Percentiles rank a stretch among this genome's conserved stretches.
phyloP scores from a whole-genome alignment of 1,140 invertebrate species.

The Ceratina australensis region DNA sequence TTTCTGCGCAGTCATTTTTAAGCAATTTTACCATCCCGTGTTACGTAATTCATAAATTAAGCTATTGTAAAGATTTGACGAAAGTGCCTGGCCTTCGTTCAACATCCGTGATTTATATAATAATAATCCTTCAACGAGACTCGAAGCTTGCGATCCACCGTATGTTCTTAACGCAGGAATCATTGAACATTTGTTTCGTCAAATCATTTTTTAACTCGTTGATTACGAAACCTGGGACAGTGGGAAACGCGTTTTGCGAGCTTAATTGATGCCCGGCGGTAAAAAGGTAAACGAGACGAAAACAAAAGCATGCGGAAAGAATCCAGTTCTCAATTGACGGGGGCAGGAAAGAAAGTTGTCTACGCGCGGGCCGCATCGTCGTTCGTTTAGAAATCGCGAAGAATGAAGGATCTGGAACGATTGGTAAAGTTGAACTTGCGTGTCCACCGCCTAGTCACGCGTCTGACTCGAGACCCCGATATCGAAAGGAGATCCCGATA shows the following conservation, averaged over 20 bases:
- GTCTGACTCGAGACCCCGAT: background rate
- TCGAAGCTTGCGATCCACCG: too few species aligned
- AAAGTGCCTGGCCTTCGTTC: background rate
- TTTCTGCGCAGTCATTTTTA: conserved; percentile 2
- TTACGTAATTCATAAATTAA: background rate
- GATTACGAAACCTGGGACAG: background rate
- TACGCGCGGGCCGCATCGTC: background rate
- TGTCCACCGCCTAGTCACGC: background rate
- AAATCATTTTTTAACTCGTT: background rate
- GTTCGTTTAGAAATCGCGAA: conserved; percentile 4
- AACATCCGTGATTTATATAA: too few species aligned
- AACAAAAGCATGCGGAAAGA: conserved; percentile 36
- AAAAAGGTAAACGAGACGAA: conserved; percentile 26
- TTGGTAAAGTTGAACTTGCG: background rate
- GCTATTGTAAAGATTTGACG: conserved; percentile 1
- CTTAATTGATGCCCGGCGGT: conserved; percentile 5
- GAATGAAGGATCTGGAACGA: background rate
- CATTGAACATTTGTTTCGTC: too few species aligned
- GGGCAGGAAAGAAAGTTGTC: conserved; percentile 46
- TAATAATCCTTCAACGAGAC: too few species aligned
- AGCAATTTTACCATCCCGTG: background rate
- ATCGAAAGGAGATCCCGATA: background rate
- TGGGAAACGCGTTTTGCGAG: background rate
- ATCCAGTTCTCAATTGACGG: conserved; percentile 33
- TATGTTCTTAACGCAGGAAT: too few species aligned